A percentile compares a stretch with the other conserved stretches of the same genome.
Evolutionary conservation across 92 coral and sea anemone species (phyloP).

Genomic region (Zoanthus sociatus): DNA sequence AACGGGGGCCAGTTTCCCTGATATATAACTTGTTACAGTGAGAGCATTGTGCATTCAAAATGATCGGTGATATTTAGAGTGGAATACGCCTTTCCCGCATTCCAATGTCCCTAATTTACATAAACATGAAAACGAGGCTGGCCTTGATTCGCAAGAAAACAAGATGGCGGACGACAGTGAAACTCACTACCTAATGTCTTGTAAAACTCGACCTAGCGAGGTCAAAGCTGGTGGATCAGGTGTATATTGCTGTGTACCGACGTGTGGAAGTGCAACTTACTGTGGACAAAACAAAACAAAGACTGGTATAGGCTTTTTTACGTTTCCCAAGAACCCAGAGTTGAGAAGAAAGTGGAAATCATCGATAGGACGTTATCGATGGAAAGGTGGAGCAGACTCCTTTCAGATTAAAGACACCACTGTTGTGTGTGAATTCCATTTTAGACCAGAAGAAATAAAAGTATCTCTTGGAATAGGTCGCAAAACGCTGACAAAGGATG

Average conservation of each 20-base stretch:
- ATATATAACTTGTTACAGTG: no score
- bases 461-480: no score
- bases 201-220: constrained; percentile 53
- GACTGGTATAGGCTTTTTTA: constrained; percentile 49
- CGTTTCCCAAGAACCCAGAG: constrained; percentile 49
- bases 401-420: no score
- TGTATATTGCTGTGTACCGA: constrained; percentile 45
- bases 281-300: constrained; percentile 32
- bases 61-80: no score
- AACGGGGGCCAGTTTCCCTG: no score
- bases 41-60: no score
- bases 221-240: constrained; percentile 7
- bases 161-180: constrained; percentile 38
- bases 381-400: constrained; percentile 17
- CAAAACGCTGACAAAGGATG: no score
- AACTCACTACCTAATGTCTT: constrained; percentile 31
- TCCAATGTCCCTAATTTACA: neutral
- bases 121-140: no score
- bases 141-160: neutral
- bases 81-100: constrained; percentile 38
- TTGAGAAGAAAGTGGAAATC: constrained; percentile 48
- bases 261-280: constrained; percentile 49
- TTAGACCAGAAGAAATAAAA: no score
- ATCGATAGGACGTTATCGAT: constrained; percentile 47
- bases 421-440: no score